Base-by-base conservation (phyloP, 2,113 vertebrate genomes). In the Labrus mixtus region DNA sequence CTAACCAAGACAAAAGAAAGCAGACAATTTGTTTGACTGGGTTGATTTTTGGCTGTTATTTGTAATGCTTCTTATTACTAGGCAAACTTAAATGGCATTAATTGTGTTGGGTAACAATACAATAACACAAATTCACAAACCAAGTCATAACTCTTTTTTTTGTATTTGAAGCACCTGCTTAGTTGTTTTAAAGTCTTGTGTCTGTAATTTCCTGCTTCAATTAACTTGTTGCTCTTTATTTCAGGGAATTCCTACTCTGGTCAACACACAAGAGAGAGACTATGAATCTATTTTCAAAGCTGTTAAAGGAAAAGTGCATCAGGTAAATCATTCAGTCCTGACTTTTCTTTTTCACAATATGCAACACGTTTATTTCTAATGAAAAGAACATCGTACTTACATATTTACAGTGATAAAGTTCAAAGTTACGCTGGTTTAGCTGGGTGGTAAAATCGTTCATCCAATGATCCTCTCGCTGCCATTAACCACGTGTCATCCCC, bases 181-280 rank as follows among this genome's bases (percentile, higher is more conserved):
- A 4, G 10, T 41, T 64, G 13, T 53, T 57, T 71, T 45, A 19
- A 10, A 37, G 9, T 55, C 4, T 51, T 36, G 10, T 67, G 29
- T 46, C 23, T 53, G 46, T 45, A 7, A 64, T 22, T 25, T 1
- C 12, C 1, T 71, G 8, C 8, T 46, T 67, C 25, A 56, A 6
- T 66, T 1, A 57, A 53, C 33, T 55, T 0, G 3, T 0, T 86
- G 17, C 63, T 0, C 45, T 65, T 76, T 17, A 3, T 79, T 80
- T 73, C 57, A 97, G 97, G 96, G 96, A 29, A 92, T 97, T 58
- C 96, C 97, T 10, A 97, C 95, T 7, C 70, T 97, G 3, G 90
- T 96, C 13, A 93, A 82, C 69, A 94, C 89, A 43, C 95, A 90
- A 0, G 97, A 97, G 71, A 84, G 94, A 45, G 96, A 97, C 90